Conservation (phyloP, 2,113 vertebrate genomes). For the Eulemur macaco region DNA sequence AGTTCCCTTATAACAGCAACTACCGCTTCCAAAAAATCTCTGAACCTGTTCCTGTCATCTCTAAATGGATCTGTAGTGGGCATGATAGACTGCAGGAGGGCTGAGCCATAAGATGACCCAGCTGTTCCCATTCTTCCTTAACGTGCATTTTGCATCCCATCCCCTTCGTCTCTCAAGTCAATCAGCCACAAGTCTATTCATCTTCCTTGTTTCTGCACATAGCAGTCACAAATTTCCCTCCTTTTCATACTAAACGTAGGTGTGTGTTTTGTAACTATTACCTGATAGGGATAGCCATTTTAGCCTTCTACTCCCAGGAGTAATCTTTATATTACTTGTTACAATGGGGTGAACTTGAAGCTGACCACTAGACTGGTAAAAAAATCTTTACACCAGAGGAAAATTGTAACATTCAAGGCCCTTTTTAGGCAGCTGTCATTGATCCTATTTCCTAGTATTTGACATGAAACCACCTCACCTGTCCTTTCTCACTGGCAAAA, state of each 20-base stretch:
- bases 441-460: background rate
- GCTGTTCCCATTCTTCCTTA: background rate
- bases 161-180: background rate
- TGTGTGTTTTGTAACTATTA: background rate
- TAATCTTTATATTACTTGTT: background rate
- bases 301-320: background rate
- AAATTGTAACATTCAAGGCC: background rate
- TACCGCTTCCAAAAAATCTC: background rate
- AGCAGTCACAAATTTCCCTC: background rate
- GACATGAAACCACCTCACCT: background rate
- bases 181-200: background rate
- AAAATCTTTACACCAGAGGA: background rate
- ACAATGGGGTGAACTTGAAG: background rate
- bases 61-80: background rate
- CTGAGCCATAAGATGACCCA: background rate
- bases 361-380: background rate
- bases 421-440: background rate
- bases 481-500: background rate
- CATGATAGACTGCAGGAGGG: background rate
- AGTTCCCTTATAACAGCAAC: background rate
- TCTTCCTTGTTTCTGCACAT: background rate
- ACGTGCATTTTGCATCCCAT: background rate
- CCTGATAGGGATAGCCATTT: background rate
- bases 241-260: background rate
- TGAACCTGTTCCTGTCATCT: background rate